Conservation (phyloP, 2,797 vertebrate species). For the Lithobates pipiens region DNA sequence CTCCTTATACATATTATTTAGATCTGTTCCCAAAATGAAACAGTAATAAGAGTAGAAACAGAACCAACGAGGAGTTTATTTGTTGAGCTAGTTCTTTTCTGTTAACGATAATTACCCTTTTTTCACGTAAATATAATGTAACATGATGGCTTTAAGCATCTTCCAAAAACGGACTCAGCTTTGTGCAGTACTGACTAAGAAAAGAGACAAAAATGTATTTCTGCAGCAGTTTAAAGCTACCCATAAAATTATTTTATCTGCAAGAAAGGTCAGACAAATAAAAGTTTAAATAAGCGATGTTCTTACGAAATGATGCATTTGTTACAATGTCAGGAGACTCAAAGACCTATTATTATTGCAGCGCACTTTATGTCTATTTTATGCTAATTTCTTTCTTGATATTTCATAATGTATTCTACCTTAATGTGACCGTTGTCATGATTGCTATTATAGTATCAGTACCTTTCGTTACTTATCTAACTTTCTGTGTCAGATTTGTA, state of each 20-base stretch:
- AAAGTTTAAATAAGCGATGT: conserved; percentile 19
- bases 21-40: not conserved
- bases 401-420: not conserved
- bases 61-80: conserved; percentile 1
- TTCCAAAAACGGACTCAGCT: not conserved
- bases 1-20: not conserved
- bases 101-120: not conserved
- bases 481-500: not conserved
- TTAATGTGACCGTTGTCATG: not conserved
- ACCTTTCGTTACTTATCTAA: conserved; percentile 64
- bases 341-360: not conserved
- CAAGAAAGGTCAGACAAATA: conserved; percentile 30
- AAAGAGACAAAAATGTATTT: not conserved
- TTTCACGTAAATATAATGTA: not conserved
- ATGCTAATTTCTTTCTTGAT: conserved; percentile 28
- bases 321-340: not conserved
- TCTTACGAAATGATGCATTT: conserved; percentile 1
- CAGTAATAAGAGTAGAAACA: not conserved
- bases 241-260: conserved; percentile 16
- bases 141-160: not conserved
- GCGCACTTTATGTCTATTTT: conserved; percentile 17
- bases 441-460: conserved; percentile 58
- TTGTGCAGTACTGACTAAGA: not conserved
- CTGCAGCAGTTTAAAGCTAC: not conserved
- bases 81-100: not conserved